Evolutionary conservation across 2,888 invertebrate species (phyloP), one percentile per base, ranked within the genome.

Genomic region (Uloborus plumipes): DNA sequence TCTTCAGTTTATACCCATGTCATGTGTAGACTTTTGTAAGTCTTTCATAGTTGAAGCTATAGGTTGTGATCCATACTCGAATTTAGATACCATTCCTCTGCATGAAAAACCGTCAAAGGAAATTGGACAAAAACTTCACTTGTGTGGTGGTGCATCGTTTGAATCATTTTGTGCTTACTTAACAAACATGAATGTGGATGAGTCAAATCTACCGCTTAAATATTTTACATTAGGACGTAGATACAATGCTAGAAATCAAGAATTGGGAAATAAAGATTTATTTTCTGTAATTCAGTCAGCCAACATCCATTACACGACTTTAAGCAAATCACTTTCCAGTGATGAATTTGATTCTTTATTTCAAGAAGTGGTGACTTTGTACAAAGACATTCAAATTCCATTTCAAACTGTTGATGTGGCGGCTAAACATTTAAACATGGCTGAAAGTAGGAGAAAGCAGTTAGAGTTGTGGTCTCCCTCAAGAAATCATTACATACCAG

Each of bases 391-490:
- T 6, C 92, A 92, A 47, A 90, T 92, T 83, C 93, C 94, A 89
- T 95, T 93, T 88, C 91, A 92, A 59, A 89, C 94, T 53, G 90
- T 92, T 31, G 90, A 92, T 86, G 86, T 91, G 1, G 89, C 93
- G n/a, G 93, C 94, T 18, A 87, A 90, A n/a, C 89, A 92, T 78
- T 88, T 96, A 2, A 87, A 90, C 2, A 88, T 89, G 55, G 92
- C 93, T 88, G 96, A 96, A 89, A 92, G 92, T 77, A 89, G 94
- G 47, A 91, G 93, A 84, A 89, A 93, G 0, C 91, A 91, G 2
- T 91, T 95, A 85, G 93, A 95, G 89, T 92, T 95, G 90, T 95
- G 92, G 91, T 94, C 95, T 0, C 91, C 91, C 14, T 90, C 91
- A 85, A 88, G 91, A 16, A 88, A 92, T 51, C 88, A 89, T 15